phyloP scores from a whole-genome alignment of 1,140 invertebrate genomes.

The Vanessa tameamea region DNA sequence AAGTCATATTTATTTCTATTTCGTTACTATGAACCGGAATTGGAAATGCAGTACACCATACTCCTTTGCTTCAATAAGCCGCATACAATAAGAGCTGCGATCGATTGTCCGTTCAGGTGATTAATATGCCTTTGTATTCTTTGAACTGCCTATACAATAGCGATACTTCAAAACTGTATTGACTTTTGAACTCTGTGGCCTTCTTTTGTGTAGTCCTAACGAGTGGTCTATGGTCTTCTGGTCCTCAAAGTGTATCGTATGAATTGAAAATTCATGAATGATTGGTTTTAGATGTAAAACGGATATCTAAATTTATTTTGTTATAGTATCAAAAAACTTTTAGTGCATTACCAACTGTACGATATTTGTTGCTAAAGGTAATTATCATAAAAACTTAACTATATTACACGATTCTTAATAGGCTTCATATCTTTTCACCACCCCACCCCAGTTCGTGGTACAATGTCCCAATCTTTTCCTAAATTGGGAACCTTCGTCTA shows the following conservation, averaged over 20 bases:
- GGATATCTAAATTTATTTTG: too few relatives aligned
- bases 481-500: too few relatives aligned
- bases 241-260: background rate
- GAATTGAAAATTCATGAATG: background rate
- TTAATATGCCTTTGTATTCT: slow-evolving; percentile 12
- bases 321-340: too few relatives aligned
- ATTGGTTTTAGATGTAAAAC: background rate
- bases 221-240: background rate
- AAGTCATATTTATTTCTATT: too few relatives aligned
- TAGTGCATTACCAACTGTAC: too few relatives aligned
- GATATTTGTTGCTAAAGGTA: too few relatives aligned
- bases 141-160: background rate
- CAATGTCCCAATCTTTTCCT: too few relatives aligned
- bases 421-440: too few relatives aligned
- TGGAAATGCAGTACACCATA: background rate
- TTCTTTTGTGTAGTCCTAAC: slow-evolving; percentile 9
- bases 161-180: slow-evolving; percentile 10
- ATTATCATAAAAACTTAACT: too few relatives aligned
- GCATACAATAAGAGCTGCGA: slow-evolving; percentile 5
- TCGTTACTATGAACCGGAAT: too few relatives aligned
- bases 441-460: too few relatives aligned
- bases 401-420: too few relatives aligned
- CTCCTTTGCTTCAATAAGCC: background rate
- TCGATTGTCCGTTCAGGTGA: slow-evolving; percentile 7
- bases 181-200: slow-evolving; percentile 11